A percentile compares a stretch with the other conserved stretches of the same genome.
Evolutionary conservation across 2,888 invertebrate species (phyloP).

Genomic region (Corythucha ciliata): DNA sequence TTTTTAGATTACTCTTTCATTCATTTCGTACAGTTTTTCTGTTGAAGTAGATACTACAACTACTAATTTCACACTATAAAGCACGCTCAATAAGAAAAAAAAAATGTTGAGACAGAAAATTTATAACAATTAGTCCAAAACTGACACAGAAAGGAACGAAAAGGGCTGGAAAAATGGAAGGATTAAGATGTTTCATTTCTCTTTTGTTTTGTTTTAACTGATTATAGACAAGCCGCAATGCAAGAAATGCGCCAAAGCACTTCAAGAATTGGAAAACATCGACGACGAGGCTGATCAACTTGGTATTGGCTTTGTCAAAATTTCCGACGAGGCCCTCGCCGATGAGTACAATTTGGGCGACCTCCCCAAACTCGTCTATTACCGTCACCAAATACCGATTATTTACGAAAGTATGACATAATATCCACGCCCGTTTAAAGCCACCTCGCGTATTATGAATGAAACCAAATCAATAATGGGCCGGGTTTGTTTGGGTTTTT

Average conservation of each 20-base stretch:
- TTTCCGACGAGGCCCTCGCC: constrained; percentile 80
- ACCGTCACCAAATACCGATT: constrained; percentile 87
- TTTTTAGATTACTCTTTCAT: no score
- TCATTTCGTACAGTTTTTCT: no score
- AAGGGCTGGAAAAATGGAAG: no score
- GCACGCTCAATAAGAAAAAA: no score
- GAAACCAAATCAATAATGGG: no score
- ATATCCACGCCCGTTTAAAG: no score
- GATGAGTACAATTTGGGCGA: constrained; percentile 86
- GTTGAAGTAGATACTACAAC: no score
- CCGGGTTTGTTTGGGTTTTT: constrained; percentile 3
- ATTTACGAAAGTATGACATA: constrained; percentile 87
- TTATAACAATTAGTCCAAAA: no score
- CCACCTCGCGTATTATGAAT: no score
- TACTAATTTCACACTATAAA: no score
- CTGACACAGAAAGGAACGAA: no score
- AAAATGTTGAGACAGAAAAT: no score
- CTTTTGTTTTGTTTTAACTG: constrained; percentile 15
- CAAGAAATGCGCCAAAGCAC: constrained; percentile 81
- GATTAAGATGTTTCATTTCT: constrained; percentile 5
- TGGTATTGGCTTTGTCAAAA: constrained; percentile 89
- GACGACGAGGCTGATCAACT: constrained; percentile 91
- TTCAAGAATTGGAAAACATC: constrained; percentile 86
- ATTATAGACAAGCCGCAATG: constrained; percentile 79
- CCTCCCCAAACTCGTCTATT: constrained; percentile 82